phyloP scores from a whole-genome alignment of 2,797 vertebrate species.

The Amblyraja radiata region DNA sequence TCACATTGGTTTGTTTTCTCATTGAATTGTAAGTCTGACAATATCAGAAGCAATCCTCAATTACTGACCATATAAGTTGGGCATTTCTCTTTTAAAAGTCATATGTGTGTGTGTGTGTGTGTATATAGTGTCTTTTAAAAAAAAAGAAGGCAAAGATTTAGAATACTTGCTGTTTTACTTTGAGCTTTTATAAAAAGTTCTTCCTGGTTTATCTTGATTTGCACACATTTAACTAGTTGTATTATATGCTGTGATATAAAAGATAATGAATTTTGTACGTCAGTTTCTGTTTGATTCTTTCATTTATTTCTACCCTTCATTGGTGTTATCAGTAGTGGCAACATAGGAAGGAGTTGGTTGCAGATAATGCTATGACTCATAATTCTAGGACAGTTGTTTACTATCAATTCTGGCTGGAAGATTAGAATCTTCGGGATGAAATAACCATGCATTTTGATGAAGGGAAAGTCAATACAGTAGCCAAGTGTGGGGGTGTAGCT shows the following conservation, averaged over 20 bases:
- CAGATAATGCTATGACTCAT: background rate
- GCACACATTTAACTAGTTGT: background rate
- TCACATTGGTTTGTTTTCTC: background rate
- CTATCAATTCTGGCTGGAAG: too few species aligned
- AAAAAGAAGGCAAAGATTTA: background rate
- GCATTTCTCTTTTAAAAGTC: background rate
- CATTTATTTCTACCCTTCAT: background rate
- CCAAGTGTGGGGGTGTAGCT: background rate
- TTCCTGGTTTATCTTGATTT: background rate
- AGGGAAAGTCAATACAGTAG: background rate
- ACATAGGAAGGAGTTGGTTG: background rate
- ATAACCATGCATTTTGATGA: background rate
- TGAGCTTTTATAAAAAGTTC: background rate
- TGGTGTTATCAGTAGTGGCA: background rate
- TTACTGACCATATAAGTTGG: background rate
- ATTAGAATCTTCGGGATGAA: background rate
- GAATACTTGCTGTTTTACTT: background rate
- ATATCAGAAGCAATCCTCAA: background rate
- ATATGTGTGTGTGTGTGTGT: background rate
- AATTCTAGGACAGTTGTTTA: background rate
- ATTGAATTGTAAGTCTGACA: too few species aligned
- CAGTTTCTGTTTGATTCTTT: background rate
- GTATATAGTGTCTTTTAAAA: too few species aligned
- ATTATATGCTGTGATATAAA: background rate
- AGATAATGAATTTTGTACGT: slow-evolving; percentile 4